Base-by-base conservation (phyloP, 2,888 invertebrate genomes). In the Troides oblongomaculatus region DNA sequence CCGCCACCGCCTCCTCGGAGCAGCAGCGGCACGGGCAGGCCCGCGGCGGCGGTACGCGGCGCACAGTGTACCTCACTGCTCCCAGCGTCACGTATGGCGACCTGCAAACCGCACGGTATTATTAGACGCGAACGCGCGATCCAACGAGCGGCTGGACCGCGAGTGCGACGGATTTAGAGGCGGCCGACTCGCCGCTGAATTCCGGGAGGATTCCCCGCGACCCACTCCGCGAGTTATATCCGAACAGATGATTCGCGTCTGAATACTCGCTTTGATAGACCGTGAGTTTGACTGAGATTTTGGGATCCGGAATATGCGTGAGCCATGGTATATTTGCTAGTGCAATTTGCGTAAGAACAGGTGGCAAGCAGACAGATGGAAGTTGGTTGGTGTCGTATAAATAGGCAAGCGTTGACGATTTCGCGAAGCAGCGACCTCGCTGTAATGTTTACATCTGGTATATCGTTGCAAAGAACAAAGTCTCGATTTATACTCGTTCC, bases 11-110 rank as follows among this genome's bases (percentile, higher is more conserved):
- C 88, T 92, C 93, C 86, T 92, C 92, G 86, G 91, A 92, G 91
- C 90, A 92, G 89, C 91, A 92, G 87, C 92, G 93, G 90, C 93
- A 92, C 78, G 90, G 89, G 86, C 92, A 91, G 86, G 92, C 90
- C 87, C 93, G 85, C 90, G 94, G 93, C 82, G 93, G 93, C 80
- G 94, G 94, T 79, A 94, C 94, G 82, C 94, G 93, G 81, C 95
- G 94, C 78, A 95, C 94, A 77, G 95, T 95, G 92, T 95, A 95
- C 83, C 95, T 94, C 86, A 95, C 95, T 80, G 95, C 94, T 80
- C 95, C 95, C 87, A 95, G 94, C 84, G 94, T 94, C 88, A 95
- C 94, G 90, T 94, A 94, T 85, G 90, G 89, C 73, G 91, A 90
- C 90, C 92, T 92, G 90, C 86, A 85, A 81, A 84, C 80, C 81